These are phyloP conservation scores for Deroplatys truncata DNA, from an alignment of 2,888 invertebrate genomes.

Conservation along the genomic window DNA sequence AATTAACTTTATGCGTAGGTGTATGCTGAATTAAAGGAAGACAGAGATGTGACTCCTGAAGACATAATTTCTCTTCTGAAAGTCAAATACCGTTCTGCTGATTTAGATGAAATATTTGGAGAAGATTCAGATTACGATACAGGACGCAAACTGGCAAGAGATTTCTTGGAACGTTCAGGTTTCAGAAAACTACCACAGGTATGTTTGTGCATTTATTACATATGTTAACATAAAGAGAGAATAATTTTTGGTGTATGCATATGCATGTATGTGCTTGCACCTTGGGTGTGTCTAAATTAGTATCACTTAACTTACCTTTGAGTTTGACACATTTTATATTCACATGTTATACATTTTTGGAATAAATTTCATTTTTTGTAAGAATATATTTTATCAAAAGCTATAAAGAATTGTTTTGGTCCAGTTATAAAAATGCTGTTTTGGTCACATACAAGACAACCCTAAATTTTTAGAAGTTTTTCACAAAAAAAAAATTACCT, in stretches of 20 bases:
- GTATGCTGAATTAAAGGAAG: slow-evolving; percentile 51
- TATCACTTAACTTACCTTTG: too few species aligned
- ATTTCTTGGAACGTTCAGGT: slow-evolving; percentile 75
- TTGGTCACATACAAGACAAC: too few species aligned
- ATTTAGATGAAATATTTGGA: slow-evolving; percentile 74
- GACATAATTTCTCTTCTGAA: slow-evolving; percentile 67
- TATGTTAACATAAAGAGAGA: too few species aligned
- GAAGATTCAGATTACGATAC: slow-evolving; percentile 89
- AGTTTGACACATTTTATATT: too few species aligned
- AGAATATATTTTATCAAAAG: not conserved
- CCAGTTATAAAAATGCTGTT: too few species aligned
- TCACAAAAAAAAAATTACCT: too few species aligned
- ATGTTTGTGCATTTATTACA: not conserved
- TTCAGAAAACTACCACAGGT: slow-evolving; percentile 66
- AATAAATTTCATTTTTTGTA: not conserved
- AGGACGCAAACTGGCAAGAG: slow-evolving; percentile 73
- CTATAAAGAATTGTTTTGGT: not conserved
- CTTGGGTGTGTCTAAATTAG: too few species aligned
- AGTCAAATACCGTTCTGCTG: slow-evolving; percentile 55
- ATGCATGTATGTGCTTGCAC: not conserved
- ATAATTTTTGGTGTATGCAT: not conserved
- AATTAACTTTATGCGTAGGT: slow-evolving; percentile 42
- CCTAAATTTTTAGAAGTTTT: too few species aligned
- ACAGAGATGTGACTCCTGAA: slow-evolving; percentile 55
- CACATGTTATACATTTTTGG: too few species aligned